These are phyloP conservation scores for Copidosoma aretas DNA, from an alignment of 2,888 invertebrate genomes.

Conservation along the genomic window DNA sequence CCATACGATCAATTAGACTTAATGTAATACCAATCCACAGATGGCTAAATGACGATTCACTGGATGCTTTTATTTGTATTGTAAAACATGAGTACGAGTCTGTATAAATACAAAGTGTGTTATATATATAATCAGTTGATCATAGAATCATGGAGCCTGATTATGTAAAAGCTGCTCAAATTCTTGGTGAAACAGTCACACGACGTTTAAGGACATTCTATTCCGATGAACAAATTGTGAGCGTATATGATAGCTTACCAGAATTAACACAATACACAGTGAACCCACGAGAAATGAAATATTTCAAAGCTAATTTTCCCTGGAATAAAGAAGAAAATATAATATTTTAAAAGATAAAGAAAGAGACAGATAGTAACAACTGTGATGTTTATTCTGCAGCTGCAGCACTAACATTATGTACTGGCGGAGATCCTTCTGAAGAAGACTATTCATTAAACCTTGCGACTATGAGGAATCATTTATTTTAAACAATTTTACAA, in stretches of 20 bases:
- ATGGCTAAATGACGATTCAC: slow-evolving; percentile 5
- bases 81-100: background rate
- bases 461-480: slow-evolving; percentile 31
- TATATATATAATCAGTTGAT: background rate
- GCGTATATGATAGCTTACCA: slow-evolving; percentile 38
- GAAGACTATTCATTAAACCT: slow-evolving; percentile 29
- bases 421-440: slow-evolving; percentile 33
- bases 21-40: background rate
- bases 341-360: slow-evolving; percentile 17
- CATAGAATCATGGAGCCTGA: too few relatives aligned
- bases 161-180: slow-evolving; percentile 23
- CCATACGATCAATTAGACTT: background rate
- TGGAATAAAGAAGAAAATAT: slow-evolving; percentile 5
- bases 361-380: slow-evolving; percentile 31
- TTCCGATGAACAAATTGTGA: slow-evolving; percentile 33
- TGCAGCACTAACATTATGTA: slow-evolving; percentile 38
- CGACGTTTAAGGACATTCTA: slow-evolving; percentile 40
- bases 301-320: slow-evolving; percentile 37
- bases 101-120: background rate
- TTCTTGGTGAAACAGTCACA: slow-evolving; percentile 34
- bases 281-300: slow-evolving; percentile 19
- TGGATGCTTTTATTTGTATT: background rate
- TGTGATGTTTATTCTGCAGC: slow-evolving; percentile 42
- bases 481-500: slow-evolving; percentile 28
- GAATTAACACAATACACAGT: slow-evolving; percentile 6